Base-by-base conservation (phyloP, 2,113 vertebrate species). In the Oreotrochilus melanogaster region DNA sequence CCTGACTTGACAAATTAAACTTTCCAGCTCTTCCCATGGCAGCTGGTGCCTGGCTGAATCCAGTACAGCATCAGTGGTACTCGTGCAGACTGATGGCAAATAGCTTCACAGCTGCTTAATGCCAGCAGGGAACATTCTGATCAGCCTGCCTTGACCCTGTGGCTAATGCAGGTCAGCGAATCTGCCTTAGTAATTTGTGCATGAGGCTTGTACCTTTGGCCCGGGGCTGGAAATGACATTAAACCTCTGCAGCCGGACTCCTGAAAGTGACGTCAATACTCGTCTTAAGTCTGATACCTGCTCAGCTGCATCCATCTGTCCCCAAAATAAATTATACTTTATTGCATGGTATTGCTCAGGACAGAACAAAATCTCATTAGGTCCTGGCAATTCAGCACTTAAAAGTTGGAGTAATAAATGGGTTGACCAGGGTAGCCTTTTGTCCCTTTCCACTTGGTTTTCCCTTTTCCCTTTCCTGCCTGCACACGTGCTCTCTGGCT, bases 401-500 rank as follows among this genome's bases (percentile, higher is more conserved):
- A 48, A 58, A 60, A 51, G 24, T 54, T 1, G 0, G 2, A 64
- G 39, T 65, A 89, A 79, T 56, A 71, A 78, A 81, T 43, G 82
- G 69, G 25, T 47, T 15, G 31, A 51, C 5, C 15, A 39, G 8
- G 17, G 11, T 27, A 74, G 31, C 4, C 60, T 79, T 78, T 37
- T 60, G 12, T 39, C 10, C 33, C 48, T 56, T 87, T 54, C 47
- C 27, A 19, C 12, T 69, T 67, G 6, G 12, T 62, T 48, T 75
- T 62, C 82, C 51, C 15, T 67, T 58, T 62, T 30, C 15, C 27
- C 3, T 25, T 37, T 60, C 37, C 58, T 78, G 23, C 39, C 1
- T 0, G 5, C 13, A 3, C 47, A 42, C 53, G 30, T 0, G 1
- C 1, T 1, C 48, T 39, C 31, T 1, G 4, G 54, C 42, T 60